Evolutionary conservation across 2,113 vertebrate species (phyloP), one percentile per base, ranked within the genome.

Genomic region (Bubalus kerabau): DNA sequence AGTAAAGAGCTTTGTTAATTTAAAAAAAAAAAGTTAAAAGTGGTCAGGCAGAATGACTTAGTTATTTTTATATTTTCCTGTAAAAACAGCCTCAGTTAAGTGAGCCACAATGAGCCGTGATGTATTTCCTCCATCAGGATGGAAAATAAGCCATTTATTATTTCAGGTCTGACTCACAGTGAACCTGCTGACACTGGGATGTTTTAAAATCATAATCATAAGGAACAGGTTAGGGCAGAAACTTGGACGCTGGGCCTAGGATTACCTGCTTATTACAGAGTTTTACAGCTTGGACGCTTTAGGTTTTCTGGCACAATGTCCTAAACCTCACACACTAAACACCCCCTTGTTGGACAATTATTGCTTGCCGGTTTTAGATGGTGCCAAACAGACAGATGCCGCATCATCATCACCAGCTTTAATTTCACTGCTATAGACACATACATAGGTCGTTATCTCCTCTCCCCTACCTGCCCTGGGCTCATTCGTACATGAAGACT

Each of bases 51-150:
- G 98, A 99, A 98, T 98, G 98, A 97, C 98, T 98, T 99, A 98
- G 99, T 99, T 99, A 99, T 99, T 99, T 99, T 99, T 99, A 99
- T 99, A 99, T 99, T 99, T 99, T 99, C 99, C 99, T 99, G 99
- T 99, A 99, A 99, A 99, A 99, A 99, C 98, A 99, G 97, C 97
- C 98, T 98, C 96, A 97, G 98, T 93, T 92, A 98, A 98, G 98
- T 97, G 99, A 99, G 99, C 99, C 99, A 99, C 99, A 99, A 99
- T 99, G 99, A 99, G 99, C 99, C 96, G 94, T 99, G 99, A 99
- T 99, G 99, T 99, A 99, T 99, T 99, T 99, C 99, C 99, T 99
- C 99, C 98, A 98, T 97, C 98, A 98, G 99, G 99, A 99, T 99
- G 99, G 99, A 99, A 99, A 99, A 99, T 99, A 99, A 99, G 99